Evolutionary conservation across 2,797 vertebrate species (phyloP), one percentile per base, ranked within the genome.

Genomic region (Eupleurogrammus muticus): DNA sequence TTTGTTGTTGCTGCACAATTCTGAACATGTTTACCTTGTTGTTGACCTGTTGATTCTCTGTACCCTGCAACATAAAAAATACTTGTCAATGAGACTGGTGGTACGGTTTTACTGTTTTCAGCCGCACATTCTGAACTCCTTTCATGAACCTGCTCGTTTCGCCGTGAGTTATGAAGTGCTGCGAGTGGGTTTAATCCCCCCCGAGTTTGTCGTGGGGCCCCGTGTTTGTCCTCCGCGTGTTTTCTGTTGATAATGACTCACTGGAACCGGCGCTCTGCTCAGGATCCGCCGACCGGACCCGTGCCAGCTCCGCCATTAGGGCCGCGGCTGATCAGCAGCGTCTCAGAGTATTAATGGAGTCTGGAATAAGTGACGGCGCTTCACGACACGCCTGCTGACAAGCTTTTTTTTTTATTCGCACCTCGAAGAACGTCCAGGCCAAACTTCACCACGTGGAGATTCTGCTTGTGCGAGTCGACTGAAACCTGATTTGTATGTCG

Each of bases 281-380:
- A 72, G 68, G 76, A 81, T 86, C 42, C 46, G 13, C 57, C 6
- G 66, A 75, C 70, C 64, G 57, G 58, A n/a, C 19, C 79, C 14
- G 80, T 85, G 81, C 85, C 81, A 84, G 81, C 77, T 75, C 16
- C 46, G 70, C 74, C 82, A 65, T 86, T 75, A 78, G 60, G 47
- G 81, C 75, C 64, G 44, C 1, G 21, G 49, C 9, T 70, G 63
- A 69, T 83, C 24, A 70, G 66, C 76, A 34, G 42, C 47, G 1
- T 23, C 64, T 65, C 66, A 71, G 54, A 66, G 54, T 66, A 17
- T 36, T 78, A 70, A 79, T 63, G 74, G 52, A 77, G 68, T 59
- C 67, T 50, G 54, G 42, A 61, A 51, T 64, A 66, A 73, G 14
- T 20, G 48, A 56, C 46, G 56, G 75, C 10, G 46, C 46, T 34